These are phyloP conservation scores for Nomada fucata DNA, from an alignment of 2,888 invertebrate species.

Conservation along the genomic window DNA sequence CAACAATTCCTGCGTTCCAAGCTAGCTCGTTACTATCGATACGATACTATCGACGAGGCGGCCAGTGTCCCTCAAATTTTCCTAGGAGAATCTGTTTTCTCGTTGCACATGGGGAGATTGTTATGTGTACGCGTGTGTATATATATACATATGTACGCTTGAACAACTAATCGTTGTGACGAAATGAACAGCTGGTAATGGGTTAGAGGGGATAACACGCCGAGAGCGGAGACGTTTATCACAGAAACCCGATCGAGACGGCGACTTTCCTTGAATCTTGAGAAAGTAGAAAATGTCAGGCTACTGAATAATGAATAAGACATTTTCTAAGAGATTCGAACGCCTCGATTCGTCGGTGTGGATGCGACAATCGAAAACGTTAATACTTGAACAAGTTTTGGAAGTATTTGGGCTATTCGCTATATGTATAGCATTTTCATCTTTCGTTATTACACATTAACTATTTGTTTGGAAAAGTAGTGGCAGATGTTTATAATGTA, in stretches of 20 bases:
- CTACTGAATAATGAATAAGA: slow-evolving; percentile 29
- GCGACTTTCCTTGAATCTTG: slow-evolving; percentile 3
- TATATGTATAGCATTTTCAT: too few relatives aligned
- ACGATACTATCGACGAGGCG: slow-evolving; percentile 36
- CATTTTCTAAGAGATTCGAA: slow-evolving; percentile 8
- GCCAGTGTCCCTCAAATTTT: slow-evolving; percentile 59
- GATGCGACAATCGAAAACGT: neutral
- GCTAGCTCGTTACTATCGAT: slow-evolving; percentile 62
- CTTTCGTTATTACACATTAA: neutral
- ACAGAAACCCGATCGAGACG: neutral
- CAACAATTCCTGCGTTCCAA: slow-evolving; percentile 59
- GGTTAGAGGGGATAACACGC: neutral
- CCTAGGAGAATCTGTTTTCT: neutral
- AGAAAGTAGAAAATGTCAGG: slow-evolving; percentile 19
- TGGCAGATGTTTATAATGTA: too few relatives aligned
- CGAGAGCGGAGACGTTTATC: neutral
- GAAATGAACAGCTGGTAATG: slow-evolving; percentile 1
- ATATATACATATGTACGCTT: neutral
- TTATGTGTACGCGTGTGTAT: neutral
- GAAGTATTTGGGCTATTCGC: neutral
- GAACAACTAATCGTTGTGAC: too few relatives aligned
- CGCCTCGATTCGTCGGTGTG: neutral
- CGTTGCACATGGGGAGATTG: neutral
- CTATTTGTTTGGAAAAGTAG: too few relatives aligned
- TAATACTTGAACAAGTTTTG: neutral